Percentiles rank a stretch among this genome's conserved stretches.
phyloP scores from a whole-genome alignment of 2,797 vertebrate genomes.

The Taeniopygia guttata region DNA sequence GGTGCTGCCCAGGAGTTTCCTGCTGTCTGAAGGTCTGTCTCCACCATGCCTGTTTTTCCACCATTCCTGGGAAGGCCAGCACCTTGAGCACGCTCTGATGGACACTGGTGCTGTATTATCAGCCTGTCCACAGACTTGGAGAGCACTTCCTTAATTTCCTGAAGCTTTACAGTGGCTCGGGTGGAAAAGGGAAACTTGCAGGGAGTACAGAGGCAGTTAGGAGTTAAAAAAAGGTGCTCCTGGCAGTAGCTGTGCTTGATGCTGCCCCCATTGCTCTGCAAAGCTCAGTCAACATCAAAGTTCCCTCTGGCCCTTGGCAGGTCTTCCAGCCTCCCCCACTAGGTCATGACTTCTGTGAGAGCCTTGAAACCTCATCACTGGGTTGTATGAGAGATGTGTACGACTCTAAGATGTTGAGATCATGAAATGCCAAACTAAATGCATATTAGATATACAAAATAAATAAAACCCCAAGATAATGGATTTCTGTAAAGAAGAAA shows the following conservation, averaged over 20 bases:
- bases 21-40: background rate
- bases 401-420: background rate
- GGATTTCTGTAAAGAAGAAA: background rate
- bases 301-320: background rate
- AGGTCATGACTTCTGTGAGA: background rate
- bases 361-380: background rate
- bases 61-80: background rate
- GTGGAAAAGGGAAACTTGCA: background rate
- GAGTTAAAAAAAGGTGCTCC: background rate
- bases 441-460: background rate
- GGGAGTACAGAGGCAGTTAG: background rate
- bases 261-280: background rate
- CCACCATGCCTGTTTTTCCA: background rate
- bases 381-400: background rate
- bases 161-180: background rate
- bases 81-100: rapidly evolving
- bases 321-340: background rate
- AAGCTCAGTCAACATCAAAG: background rate
- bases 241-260: background rate
- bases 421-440: background rate
- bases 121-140: background rate
- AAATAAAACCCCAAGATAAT: background rate
- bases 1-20: background rate
- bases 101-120: background rate
- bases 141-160: background rate